Conservation (phyloP, 1,140 invertebrate genomes). For the Leptinotarsa undecemlineata region DNA sequence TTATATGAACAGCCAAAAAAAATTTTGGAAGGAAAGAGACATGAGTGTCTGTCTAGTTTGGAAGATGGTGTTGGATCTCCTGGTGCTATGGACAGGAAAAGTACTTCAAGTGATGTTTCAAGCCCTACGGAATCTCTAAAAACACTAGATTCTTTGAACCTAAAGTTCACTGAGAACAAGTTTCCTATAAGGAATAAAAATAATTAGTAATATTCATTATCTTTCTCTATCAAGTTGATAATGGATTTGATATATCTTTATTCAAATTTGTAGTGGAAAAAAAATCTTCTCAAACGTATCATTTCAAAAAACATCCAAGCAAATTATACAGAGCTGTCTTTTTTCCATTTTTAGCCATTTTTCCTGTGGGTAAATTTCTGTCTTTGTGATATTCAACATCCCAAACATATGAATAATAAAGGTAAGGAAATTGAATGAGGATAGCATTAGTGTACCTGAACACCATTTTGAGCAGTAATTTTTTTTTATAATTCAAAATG, state of each 20-base stretch:
- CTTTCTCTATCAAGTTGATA: not conserved
- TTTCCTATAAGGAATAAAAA: constrained; percentile 50
- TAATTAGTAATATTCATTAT: not conserved
- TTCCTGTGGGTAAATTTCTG: too few species aligned
- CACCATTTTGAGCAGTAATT: too few species aligned
- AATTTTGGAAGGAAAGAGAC: constrained; percentile 20
- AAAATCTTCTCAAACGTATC: too few species aligned
- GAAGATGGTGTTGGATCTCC: constrained; percentile 20
- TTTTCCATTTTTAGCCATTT: too few species aligned
- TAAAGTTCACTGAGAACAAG: constrained; percentile 54
- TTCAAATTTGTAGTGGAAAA: not conserved
- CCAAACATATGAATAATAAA: too few species aligned
- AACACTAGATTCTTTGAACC: constrained; percentile 51
- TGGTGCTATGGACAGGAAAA: constrained; percentile 28
- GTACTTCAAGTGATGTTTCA: constrained; percentile 32
- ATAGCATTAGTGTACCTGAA: too few species aligned
- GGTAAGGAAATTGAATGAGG: too few species aligned
- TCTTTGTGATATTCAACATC: too few species aligned
- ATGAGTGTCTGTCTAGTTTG: constrained; percentile 3
- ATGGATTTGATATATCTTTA: not conserved
- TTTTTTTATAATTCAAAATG: too few species aligned
- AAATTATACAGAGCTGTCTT: too few species aligned
- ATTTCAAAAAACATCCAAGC: too few species aligned
- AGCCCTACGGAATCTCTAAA: constrained; percentile 37
- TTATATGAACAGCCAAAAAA: constrained; percentile 25